Evolutionary conservation across 2,113 vertebrate species (phyloP).

Genomic region (Carlito syrichta): DNA sequence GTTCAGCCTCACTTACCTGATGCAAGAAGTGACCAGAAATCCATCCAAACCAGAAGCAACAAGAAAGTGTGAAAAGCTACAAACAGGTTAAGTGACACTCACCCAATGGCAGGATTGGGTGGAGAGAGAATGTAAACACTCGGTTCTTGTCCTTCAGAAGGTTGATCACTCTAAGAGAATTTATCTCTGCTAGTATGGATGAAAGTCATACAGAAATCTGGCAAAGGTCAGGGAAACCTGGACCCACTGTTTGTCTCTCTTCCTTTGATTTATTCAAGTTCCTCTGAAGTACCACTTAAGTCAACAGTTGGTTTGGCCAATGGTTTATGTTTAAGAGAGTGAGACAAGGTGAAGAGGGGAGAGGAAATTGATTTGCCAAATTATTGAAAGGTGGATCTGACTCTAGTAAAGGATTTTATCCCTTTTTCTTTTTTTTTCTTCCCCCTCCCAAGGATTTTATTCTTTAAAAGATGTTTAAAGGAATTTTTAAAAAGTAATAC

Average conservation of each 20-base stretch:
- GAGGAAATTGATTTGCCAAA: background rate
- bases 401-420: background rate
- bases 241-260: background rate
- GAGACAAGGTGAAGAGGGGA: background rate
- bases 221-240: background rate
- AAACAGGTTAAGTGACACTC: background rate
- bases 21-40: background rate
- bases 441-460: constrained; percentile 2
- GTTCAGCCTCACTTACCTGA: background rate
- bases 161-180: background rate
- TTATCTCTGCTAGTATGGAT: background rate
- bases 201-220: background rate
- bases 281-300: background rate
- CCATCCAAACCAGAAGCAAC: background rate
- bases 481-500: background rate
- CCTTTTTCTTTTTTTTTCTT: too few relatives aligned
- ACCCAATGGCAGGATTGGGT: background rate
- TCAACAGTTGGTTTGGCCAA: background rate
- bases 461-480: background rate
- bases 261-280: constrained; percentile 2
- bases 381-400: background rate
- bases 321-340: background rate
- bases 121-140: background rate
- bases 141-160: background rate
- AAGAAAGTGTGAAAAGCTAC: too few relatives aligned